Conservation (phyloP, 2,797 vertebrate genomes). For the Salarias fasciatus region DNA sequence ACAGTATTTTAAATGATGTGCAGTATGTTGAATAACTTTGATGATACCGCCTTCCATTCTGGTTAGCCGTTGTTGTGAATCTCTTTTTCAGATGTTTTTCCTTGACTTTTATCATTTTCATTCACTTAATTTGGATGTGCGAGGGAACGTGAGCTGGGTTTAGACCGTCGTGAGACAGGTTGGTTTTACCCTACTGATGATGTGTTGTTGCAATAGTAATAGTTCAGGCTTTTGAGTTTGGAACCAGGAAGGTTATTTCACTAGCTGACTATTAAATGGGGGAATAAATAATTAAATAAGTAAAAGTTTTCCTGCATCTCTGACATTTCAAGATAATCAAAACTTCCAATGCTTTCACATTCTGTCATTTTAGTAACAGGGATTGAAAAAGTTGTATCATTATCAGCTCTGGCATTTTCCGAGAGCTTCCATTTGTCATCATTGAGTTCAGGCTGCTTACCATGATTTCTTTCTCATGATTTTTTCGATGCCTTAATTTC, state of each 20-base stretch:
- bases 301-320: not conserved
- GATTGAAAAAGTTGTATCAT: slow-evolving; percentile 9
- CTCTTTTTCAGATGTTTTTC: not conserved
- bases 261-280: not conserved
- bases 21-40: too few relatives aligned
- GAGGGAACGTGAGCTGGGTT: too few relatives aligned
- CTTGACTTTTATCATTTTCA: not conserved
- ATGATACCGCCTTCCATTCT: too few relatives aligned
- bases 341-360: not conserved
- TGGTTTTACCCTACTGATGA: too few relatives aligned
- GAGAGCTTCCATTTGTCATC: slow-evolving; percentile 15
- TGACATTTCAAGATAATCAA: slow-evolving; percentile 36
- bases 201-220: too few relatives aligned
- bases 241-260: not conserved
- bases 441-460: slow-evolving; percentile 1
- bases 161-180: too few relatives aligned
- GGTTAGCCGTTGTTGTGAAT: too few relatives aligned
- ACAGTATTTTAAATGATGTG: too few relatives aligned
- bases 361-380: not conserved
- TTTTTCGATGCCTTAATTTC: not conserved
- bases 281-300: not conserved
- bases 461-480: slow-evolving; percentile 1
- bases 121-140: not conserved
- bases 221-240: not conserved
- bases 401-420: slow-evolving; percentile 24